A percentile compares a stretch with the other conserved stretches of the same genome.
Conservation (phyloP, 2,113 vertebrate genomes). For the Amblyopsis rosae region DNA sequence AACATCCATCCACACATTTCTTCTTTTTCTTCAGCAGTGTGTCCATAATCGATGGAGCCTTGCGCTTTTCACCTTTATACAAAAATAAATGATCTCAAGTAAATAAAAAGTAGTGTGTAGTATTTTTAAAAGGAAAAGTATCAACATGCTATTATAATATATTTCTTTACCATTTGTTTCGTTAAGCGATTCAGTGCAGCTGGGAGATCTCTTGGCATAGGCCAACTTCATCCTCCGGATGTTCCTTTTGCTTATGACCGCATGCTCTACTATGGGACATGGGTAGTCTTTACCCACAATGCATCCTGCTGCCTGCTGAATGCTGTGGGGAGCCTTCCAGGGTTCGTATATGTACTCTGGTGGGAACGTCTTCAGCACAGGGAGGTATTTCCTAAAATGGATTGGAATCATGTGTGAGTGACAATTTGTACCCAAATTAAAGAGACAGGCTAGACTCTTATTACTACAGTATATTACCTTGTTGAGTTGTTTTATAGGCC, state of each 20-base stretch:
- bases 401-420: conserved; percentile 38
- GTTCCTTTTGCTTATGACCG: conserved; percentile 68
- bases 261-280: conserved; percentile 87
- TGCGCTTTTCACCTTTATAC: conserved; percentile 65
- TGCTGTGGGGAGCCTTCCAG: conserved; percentile 88
- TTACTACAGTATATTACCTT: no score
- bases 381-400: conserved; percentile 61
- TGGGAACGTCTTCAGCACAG: conserved; percentile 90
- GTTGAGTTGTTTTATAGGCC: no score
- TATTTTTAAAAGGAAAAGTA: no score
- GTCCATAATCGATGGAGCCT: conserved; percentile 47
- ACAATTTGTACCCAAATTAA: no score
- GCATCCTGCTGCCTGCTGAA: conserved; percentile 93
- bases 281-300: conserved; percentile 93
- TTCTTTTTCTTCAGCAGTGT: conserved; percentile 63
- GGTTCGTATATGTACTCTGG: conserved; percentile 92
- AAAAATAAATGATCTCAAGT: conserved; percentile 6
- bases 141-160: not conserved
- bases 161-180: not conserved
- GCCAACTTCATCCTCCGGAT: conserved; percentile 75
- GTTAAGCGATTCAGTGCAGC: conserved; percentile 8
- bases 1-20: not conserved
- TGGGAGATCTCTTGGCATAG: conserved; percentile 57
- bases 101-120: no score
- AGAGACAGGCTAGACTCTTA: no score